These are phyloP conservation scores for Caenorhabditis tropicalis DNA, from an alignment of 1,140 invertebrate species.

Conservation along the genomic window DNA sequence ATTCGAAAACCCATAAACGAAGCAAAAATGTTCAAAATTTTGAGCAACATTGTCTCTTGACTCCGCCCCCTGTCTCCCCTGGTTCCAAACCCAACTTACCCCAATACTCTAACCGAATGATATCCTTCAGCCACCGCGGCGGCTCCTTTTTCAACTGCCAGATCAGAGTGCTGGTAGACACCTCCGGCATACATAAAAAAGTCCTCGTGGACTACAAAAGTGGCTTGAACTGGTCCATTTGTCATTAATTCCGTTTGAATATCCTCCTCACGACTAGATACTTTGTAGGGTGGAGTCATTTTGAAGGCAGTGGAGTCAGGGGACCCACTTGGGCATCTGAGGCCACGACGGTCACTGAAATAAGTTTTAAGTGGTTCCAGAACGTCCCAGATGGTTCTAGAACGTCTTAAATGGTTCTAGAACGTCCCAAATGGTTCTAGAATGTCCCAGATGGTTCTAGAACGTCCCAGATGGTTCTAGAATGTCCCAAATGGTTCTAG, in stretches of 20 bases:
- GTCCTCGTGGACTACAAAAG: conserved; percentile 85
- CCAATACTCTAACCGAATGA: conserved; percentile 88
- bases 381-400: neutral
- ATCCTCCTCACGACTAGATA: conserved; percentile 76
- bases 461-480: too few relatives aligned
- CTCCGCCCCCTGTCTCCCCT: too few relatives aligned
- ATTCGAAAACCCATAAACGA: too few relatives aligned
- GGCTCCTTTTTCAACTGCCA: conserved; percentile 73
- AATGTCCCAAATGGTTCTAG: too few relatives aligned
- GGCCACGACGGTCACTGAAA: conserved; percentile 72
- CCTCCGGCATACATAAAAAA: conserved; percentile 85
- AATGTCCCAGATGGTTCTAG: too few relatives aligned
- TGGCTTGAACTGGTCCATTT: conserved; percentile 93
- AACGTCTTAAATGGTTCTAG: too few relatives aligned
- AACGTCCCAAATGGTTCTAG: too few relatives aligned
- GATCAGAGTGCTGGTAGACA: conserved; percentile 80
- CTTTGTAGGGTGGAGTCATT: conserved; percentile 82
- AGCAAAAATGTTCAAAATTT: too few relatives aligned
- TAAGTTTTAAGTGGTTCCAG: neutral
- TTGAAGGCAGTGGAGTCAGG: conserved; percentile 73
- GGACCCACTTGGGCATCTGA: conserved; percentile 68
- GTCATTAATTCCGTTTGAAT: conserved; percentile 89
- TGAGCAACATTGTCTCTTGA: too few relatives aligned
- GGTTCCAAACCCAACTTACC: too few relatives aligned
- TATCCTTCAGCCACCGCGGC: conserved; percentile 77